Base-by-base conservation (phyloP, 2,888 invertebrate genomes). In the Halictus ligatus region DNA sequence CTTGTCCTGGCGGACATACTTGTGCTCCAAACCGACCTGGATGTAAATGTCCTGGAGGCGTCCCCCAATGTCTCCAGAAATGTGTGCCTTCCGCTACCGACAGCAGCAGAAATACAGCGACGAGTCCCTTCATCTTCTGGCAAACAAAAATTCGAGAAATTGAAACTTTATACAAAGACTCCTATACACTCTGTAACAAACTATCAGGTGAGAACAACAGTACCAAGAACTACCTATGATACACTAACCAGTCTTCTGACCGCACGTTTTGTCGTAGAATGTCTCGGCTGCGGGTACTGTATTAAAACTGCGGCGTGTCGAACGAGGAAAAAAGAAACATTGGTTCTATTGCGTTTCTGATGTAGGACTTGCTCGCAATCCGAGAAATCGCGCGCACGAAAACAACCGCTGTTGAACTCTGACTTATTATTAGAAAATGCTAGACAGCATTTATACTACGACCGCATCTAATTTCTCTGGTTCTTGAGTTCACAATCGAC, bases 71-170 rank as follows among this genome's bases (percentile, higher is more conserved):
- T 40, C n/a, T n/a, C 77, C 13, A 48, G 1, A 10, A 58, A 18
- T 18, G 10, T 2, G 0, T 13, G 21, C 71, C 80, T 43, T 78
- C 10, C 0, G 10, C 75, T 21, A 67, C 48, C 12, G 75, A 25
- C 10, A 80, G 5, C 46, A 86, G 25, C 29, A 84, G 35, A 1
- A 67, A 21, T 10, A 80, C 10, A n/a, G 72, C 67, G 54, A 84
- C 8, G 13, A 81, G 48, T 48, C 1, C 12, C 67, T 78, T 86
- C 84, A 84, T 86, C 6, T 48, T 15, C 58, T 78, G n/a, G 2
- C 13, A 15, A 74, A 21, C 1, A 54, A 7, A 15, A 43, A n/a
- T 60, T 50, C 8, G 29, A 54, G 5, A 40, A 21, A 18, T 35
- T 35, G 43, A 71, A 43, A 5, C 18, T 6, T 4, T 67, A 35